Conservation (phyloP, 2,113 vertebrate species). For the Meles meles region DNA sequence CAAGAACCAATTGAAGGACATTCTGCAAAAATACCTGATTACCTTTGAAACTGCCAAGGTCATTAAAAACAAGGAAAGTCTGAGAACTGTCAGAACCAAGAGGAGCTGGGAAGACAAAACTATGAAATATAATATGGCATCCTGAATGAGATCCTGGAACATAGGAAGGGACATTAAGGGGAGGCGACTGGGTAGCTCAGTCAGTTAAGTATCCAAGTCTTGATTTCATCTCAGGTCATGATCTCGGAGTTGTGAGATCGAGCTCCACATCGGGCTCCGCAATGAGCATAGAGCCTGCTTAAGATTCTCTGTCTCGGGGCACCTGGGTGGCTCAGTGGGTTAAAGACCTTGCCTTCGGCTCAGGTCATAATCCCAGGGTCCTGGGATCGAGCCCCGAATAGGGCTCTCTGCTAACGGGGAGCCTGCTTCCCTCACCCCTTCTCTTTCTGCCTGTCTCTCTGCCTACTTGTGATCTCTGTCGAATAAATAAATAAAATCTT, state of each 20-base stretch:
- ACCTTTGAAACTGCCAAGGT: conserved; percentile 18
- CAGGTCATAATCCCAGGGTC: too few species aligned
- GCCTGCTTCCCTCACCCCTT: too few species aligned
- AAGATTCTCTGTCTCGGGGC: background rate
- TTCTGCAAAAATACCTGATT: background rate
- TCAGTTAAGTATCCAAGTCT: background rate
- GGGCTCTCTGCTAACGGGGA: too few species aligned
- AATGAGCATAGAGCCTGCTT: background rate
- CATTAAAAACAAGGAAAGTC: conserved; percentile 14
- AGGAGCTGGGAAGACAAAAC: background rate
- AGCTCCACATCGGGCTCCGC: background rate
- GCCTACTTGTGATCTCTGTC: too few species aligned
- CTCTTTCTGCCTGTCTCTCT: too few species aligned
- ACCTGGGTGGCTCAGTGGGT: too few species aligned
- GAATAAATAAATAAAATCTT: too few species aligned
- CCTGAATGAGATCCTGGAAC: background rate
- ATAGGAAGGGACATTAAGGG: background rate
- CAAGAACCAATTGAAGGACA: background rate
- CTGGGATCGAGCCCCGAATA: too few species aligned
- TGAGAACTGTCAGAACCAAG: background rate
- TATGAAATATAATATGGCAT: background rate
- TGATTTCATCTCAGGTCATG: background rate
- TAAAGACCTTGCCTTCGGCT: too few species aligned
- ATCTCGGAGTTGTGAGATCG: background rate
- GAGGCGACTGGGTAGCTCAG: background rate